Base-by-base conservation (phyloP, 2,797 vertebrate genomes). In the Myotis vivesi region DNA sequence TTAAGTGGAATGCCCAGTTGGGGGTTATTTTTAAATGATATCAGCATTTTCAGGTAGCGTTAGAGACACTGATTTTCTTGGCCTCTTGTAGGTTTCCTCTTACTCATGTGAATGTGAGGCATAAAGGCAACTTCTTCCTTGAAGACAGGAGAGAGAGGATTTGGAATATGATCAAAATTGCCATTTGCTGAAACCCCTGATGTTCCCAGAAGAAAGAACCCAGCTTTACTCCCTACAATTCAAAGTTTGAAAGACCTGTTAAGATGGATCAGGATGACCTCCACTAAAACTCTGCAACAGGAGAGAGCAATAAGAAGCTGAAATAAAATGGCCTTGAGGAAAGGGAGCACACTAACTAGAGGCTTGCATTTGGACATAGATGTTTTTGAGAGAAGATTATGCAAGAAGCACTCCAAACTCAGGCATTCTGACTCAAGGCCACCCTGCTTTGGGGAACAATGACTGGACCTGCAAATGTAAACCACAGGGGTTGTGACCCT, bases 321-420 rank as follows among this genome's bases (percentile, higher is more conserved):
- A 87, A 92, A 94, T 64, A 68, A 83, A 89, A 84, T 36, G 68
- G 25, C 25, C 30, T 81, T 81, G 38, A 64, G 36, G 28, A 90
- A 90, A 53, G 6, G 19, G 8, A 83, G 15, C 25, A 71, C 1
- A 23, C 7, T 36, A 62, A 22, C 2, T 33, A 16, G 20, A 62
- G 72, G 38, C 5, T 55, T 75, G n/a, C 7, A 30, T 76, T 64
- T 81, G 41, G 75, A 72, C 30, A 20, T 4, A 25, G 28, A 92
- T 68, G 10, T 13, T 64, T 84, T 41, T 55, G 16, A 88, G 30
- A 59, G 36, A 76, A 81, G 38, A 86, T 20, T 64, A 64, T 10
- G 17, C 7, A 86, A 12, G 25, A 76, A 89, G 23, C 8, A 36
- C 36, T 89, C 38, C n/a, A 87, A 85, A 59, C 7, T 55, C 51